Evolutionary conservation across 2,113 vertebrate genomes (phyloP).

Genomic region (Lagopus muta): DNA sequence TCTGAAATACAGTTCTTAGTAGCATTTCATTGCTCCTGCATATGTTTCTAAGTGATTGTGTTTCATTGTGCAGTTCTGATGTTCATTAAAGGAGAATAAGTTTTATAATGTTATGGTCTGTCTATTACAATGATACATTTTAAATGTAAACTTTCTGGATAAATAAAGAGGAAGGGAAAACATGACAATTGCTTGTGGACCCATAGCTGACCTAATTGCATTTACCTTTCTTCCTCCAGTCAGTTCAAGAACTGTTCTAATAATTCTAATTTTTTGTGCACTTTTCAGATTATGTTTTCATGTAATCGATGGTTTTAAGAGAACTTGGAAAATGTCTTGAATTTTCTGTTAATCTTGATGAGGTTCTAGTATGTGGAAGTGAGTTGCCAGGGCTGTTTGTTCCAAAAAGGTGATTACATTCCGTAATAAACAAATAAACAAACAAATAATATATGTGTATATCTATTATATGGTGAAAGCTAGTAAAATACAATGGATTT

Average conservation of each 20-base stretch:
- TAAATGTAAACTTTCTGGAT: neutral
- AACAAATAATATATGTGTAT: neutral
- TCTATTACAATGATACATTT: neutral
- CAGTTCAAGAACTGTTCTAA: neutral
- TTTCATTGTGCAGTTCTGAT: neutral
- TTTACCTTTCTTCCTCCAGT: neutral
- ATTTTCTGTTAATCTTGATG: neutral
- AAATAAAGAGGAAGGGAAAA: neutral
- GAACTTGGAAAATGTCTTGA: neutral
- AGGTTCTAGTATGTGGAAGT: neutral
- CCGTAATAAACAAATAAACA: neutral
- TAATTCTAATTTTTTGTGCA: neutral
- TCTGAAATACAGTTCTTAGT: neutral
- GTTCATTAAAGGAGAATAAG: neutral
- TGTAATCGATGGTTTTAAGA: neutral
- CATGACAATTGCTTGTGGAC: neutral
- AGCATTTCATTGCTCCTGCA: neutral
- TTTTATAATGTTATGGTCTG: neutral
- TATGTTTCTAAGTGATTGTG: neutral
- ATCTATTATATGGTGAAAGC: neutral
- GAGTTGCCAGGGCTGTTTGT: neutral
- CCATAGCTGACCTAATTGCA: neutral
- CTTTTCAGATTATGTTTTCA: neutral
- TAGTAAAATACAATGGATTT: neutral
- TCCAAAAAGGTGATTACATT: neutral